phyloP scores from a whole-genome alignment of 1,140 invertebrate genomes.

The Drosophila rufa region DNA sequence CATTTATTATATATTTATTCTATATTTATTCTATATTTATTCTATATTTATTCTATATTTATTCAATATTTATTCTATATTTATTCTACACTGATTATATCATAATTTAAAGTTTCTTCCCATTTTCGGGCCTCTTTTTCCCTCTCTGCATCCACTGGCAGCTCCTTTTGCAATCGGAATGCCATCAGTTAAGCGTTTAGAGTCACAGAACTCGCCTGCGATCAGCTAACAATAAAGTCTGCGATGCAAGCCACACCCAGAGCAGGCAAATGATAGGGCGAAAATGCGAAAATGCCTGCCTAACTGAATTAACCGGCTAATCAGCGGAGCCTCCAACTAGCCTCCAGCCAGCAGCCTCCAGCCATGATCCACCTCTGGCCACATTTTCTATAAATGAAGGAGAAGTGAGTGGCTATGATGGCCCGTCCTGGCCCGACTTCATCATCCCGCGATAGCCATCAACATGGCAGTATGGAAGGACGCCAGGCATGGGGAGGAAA shows the following conservation, averaged over 20 bases:
- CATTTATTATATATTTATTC: neutral
- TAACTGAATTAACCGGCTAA: slow-evolving; percentile 72
- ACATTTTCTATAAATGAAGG: slow-evolving; percentile 20
- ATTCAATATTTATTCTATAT: too few species aligned
- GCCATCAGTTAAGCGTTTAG: slow-evolving; percentile 46
- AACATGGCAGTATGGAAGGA: slow-evolving; percentile 24
- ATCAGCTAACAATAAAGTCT: slow-evolving; percentile 55
- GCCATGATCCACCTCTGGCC: slow-evolving; percentile 22
- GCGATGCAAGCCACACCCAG: slow-evolving; percentile 58
- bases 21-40: neutral
- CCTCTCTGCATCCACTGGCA: slow-evolving; percentile 15
- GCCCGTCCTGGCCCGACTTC: slow-evolving; percentile 44
- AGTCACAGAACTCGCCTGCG: slow-evolving; percentile 34
- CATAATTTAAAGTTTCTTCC: neutral
- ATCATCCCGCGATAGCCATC: slow-evolving; percentile 64
- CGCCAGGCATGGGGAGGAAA: slow-evolving; percentile 15
- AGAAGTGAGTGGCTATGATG: slow-evolving; percentile 57
- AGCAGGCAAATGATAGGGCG: slow-evolving; percentile 60
- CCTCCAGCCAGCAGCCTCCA: slow-evolving; percentile 2
- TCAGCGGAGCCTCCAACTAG: slow-evolving; percentile 48
- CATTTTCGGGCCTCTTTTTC: neutral
- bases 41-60: neutral
- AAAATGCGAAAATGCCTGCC: slow-evolving; percentile 58
- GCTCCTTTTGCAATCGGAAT: slow-evolving; percentile 36
- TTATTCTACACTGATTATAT: neutral